A percentile compares a stretch with the other conserved stretches of the same genome.
These are phyloP conservation scores for Leptobrachium ailaonicum DNA, from an alignment of 2,113 vertebrate species.

Conservation along the genomic window DNA sequence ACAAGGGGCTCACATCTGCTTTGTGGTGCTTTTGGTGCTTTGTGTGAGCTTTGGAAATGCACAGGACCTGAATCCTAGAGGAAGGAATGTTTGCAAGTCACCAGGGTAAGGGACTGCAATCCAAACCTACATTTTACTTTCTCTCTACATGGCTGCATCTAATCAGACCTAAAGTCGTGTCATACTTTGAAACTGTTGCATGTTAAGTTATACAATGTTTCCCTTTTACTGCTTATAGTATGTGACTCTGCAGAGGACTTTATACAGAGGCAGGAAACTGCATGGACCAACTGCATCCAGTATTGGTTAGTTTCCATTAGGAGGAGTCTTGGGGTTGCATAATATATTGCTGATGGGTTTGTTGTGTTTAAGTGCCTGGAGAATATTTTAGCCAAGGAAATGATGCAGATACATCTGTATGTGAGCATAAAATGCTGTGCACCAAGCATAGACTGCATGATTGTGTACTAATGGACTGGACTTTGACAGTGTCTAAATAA, in stretches of 20 bases:
- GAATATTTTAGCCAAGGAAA: background rate
- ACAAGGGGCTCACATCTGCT: background rate
- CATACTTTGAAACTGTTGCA: background rate
- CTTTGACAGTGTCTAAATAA: too few relatives aligned
- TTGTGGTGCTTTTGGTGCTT: slow-evolving; percentile 32
- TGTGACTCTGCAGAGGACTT: background rate
- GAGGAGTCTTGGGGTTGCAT: slow-evolving; percentile 19
- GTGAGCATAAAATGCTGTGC: too few relatives aligned
- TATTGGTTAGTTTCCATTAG: slow-evolving; percentile 7
- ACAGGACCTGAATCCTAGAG: slow-evolving; percentile 62
- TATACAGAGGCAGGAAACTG: background rate
- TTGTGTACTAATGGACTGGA: too few relatives aligned
- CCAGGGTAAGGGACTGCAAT: slow-evolving; percentile 56
- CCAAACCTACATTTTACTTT: too few relatives aligned
- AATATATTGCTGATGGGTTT: slow-evolving; percentile 14
- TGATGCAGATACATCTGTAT: too few relatives aligned
- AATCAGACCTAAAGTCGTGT: too few relatives aligned
- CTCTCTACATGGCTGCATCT: background rate
- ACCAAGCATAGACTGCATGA: too few relatives aligned
- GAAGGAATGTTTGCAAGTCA: slow-evolving; percentile 64
- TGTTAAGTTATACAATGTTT: background rate
- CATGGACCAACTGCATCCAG: background rate
- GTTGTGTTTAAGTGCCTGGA: background rate
- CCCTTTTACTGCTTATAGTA: too few relatives aligned
- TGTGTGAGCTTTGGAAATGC: slow-evolving; percentile 49